These are phyloP conservation scores for Macrostomum cliftonense DNA, from an alignment of 2,888 invertebrate species.

Conservation along the genomic window DNA sequence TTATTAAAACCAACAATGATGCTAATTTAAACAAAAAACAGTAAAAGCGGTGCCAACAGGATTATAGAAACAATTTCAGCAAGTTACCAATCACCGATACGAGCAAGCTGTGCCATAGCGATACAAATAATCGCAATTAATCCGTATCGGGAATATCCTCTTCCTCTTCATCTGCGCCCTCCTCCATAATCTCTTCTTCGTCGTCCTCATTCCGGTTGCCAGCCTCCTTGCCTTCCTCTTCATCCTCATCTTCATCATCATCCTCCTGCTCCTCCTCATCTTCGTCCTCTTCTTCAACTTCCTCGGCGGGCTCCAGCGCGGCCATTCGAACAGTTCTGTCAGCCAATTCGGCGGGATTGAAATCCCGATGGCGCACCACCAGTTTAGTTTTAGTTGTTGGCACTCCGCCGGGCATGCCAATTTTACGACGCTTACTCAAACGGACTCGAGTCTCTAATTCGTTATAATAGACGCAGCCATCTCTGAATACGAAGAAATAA, in stretches of 20 bases:
- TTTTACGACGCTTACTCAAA: slow-evolving; percentile 71
- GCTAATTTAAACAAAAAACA: too few relatives aligned
- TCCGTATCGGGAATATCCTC: too few relatives aligned
- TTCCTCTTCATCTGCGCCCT: slow-evolving; percentile 1
- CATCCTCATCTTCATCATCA: slow-evolving; percentile 30
- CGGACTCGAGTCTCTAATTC: slow-evolving; percentile 77
- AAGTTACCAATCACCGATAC: too few relatives aligned
- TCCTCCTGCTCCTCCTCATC: slow-evolving; percentile 25
- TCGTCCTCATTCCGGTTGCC: too few relatives aligned
- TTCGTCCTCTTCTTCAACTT: slow-evolving; percentile 48
- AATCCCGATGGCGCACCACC: slow-evolving; percentile 69
- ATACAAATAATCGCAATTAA: too few relatives aligned
- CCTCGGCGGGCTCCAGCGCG: slow-evolving; percentile 65
- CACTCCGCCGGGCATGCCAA: slow-evolving; percentile 43
- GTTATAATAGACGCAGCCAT: slow-evolving; percentile 58
- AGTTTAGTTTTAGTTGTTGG: slow-evolving; percentile 50
- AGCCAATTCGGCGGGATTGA: slow-evolving; percentile 62
- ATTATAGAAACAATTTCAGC: too few relatives aligned
- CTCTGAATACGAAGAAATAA: slow-evolving; percentile 77
- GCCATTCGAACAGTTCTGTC: slow-evolving; percentile 59
- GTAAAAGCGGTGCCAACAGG: too few relatives aligned
- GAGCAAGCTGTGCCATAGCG: too few relatives aligned
- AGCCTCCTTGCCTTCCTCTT: too few relatives aligned
- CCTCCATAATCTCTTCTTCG: slow-evolving; percentile 11
- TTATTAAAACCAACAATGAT: too few relatives aligned